Percentiles rank a stretch among this genome's conserved stretches.
phyloP scores from a whole-genome alignment of 1,140 invertebrate species.

The Drosophila sturtevanti region DNA sequence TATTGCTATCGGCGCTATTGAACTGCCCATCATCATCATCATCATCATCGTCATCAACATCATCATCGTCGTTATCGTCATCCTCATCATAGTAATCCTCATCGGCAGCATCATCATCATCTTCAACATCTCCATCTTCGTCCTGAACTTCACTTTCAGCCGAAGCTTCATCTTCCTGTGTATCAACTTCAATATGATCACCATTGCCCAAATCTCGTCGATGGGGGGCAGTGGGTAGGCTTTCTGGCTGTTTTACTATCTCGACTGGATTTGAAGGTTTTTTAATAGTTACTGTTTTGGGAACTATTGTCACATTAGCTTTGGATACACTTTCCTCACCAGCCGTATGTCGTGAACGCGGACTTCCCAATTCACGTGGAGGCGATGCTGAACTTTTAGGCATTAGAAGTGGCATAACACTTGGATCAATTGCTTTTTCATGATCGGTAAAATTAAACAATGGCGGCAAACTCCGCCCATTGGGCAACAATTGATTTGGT shows the following conservation, averaged over 20 bases:
- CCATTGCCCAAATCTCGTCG: slow-evolving; percentile 56
- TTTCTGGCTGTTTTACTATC: neutral
- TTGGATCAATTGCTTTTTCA: slow-evolving; percentile 52
- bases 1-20: slow-evolving; percentile 36
- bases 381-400: neutral
- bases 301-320: neutral
- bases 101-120: neutral
- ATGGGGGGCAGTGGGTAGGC: neutral
- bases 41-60: slow-evolving; percentile 28
- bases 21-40: slow-evolving; percentile 37
- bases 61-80: slow-evolving; percentile 26
- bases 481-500: slow-evolving; percentile 57
- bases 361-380: neutral
- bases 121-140: slow-evolving; percentile 23
- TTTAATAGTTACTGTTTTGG: neutral
- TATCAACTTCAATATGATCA: slow-evolving; percentile 41
- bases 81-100: neutral
- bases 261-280: neutral
- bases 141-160: slow-evolving; percentile 19
- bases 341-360: slow-evolving; percentile 33
- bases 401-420: slow-evolving; percentile 27
- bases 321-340: slow-evolving; percentile 40
- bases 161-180: slow-evolving; percentile 1
- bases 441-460: slow-evolving; percentile 62
- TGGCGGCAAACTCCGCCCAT: slow-evolving; percentile 44